Evolutionary conservation across 2,888 invertebrate genomes (phyloP), one percentile per base, ranked within the genome.

Genomic region (Cancer borealis): DNA sequence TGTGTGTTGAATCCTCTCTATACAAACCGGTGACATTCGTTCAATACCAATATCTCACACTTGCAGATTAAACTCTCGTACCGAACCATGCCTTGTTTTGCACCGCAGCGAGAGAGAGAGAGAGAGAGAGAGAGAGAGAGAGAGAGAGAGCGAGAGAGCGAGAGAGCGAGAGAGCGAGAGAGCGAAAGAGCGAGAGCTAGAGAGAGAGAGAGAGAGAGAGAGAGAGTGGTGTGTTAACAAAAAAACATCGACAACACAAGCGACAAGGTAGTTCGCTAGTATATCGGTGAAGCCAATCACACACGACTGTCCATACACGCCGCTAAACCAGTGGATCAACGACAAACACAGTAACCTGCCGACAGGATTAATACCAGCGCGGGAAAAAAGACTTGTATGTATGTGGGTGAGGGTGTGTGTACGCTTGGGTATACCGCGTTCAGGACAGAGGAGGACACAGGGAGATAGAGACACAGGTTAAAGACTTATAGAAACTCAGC

Each of bases 291-390:
- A 30, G 79, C 79, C 79, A 79, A 79, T 79, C 79, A 79, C 79
- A 26, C 30, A 79, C 30, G 30, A 10, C 79, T 79, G 79, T 79
- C 79, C 30, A 30, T 30, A 79, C 30, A 79, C 79, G 66, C 66
- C 66, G n/a, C 79, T 79, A 30, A 30, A 30, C 79, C 30, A 30
- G 26, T 79, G 79, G 30, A 79, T 79, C 79, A 79, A 26, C 79
- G 26, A 30, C 79, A 79, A 79, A 79, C 79, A 79, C 79, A 30
- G 30, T 79, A 79, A 79, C 79, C 26, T 79, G 79, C 8, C 79
- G 30, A 30, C 79, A 79, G 79, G 79, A 79, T 79, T 79, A 30
- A 79, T 79, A 79, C 79, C 10, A 30, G 79, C 30, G 79, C 26
- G 30, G 79, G 79, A 14, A 79, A 79, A 79, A 79, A 66, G 66